Evolutionary conservation across 1,140 invertebrate genomes (phyloP), one percentile per base, ranked within the genome.

Genomic region (Pristionchus pacificus): DNA sequence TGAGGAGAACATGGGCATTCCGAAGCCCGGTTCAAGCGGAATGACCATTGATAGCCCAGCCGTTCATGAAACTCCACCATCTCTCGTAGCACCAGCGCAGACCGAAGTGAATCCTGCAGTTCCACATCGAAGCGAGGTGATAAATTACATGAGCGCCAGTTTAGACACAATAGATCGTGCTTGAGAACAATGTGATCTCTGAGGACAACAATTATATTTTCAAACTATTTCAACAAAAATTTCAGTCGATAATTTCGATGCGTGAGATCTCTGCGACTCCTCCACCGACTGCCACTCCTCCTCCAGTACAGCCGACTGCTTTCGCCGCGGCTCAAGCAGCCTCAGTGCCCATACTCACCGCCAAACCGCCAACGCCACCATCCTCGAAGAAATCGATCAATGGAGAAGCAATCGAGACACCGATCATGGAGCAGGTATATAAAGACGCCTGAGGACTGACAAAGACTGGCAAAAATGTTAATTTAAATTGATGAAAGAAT

Each of bases 361-460:
- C 38, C 6, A 49, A 49, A 19, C 38, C 38, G 19, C 38, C 38
- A 6, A 49, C 38, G 6, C 38, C 38, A 6, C 38, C 38, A 49
- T 10, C 19, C 38, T 10, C 38, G 6, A 49, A 49, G 38, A 49
- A 19, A 49, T 19, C 38, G 6, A 6, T 49, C 38, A 10, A 19
- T 49, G 38, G 38, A 25, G 69, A 38, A 14, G 29, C 58, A 29
- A 60, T 65, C 1, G 70, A 72, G 65, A 72, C 70, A 3, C 70
- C 70, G 29, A 66, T 72, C 24, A 38, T 72, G 29, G 64, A 72
- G 24, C 64, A 72, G 70, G 70, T 66, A 60, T 10, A 32, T 57
- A 58, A 15, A 2, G 10, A 28, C n/a, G 28, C 24, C 27, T 1
- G 63, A 49, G 2, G 30, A 55, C 24, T 38, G 25, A 29, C 14